phyloP scores from a whole-genome alignment of 2,113 vertebrate species.

The Fregata magnificens region DNA sequence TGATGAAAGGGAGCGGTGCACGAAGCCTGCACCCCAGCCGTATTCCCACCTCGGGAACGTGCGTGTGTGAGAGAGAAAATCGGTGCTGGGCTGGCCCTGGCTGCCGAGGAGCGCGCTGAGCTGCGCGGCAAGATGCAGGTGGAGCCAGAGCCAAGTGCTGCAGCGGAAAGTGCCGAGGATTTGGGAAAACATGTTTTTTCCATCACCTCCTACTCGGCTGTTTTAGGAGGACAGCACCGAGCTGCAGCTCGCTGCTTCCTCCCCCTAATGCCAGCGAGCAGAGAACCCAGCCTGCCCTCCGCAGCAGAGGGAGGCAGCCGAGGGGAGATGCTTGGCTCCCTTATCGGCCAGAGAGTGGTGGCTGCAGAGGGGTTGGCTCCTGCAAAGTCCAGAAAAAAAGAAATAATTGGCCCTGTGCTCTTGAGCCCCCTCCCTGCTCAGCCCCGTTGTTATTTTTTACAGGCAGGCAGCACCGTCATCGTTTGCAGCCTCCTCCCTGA shows the following conservation, averaged over 20 bases:
- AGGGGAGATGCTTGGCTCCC: background rate
- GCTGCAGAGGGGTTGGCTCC: background rate
- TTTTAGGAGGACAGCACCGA: background rate
- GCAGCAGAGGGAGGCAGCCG: background rate
- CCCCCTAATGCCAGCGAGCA: background rate
- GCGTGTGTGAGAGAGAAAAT: accelerated
- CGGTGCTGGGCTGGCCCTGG: accelerated
- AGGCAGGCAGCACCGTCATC: background rate
- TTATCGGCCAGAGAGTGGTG: accelerated
- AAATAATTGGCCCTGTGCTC: accelerated
- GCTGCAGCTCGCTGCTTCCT: background rate
- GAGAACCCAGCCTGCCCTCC: background rate
- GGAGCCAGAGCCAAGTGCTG: background rate
- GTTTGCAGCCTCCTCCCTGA: background rate
- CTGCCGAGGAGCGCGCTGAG: background rate
- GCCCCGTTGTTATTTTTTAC: accelerated
- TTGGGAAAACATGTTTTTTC: background rate
- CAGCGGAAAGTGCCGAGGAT: background rate
- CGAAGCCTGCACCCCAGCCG: accelerated
- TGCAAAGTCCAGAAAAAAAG: background rate
- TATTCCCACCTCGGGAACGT: accelerated
- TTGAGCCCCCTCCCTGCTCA: background rate
- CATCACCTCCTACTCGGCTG: background rate
- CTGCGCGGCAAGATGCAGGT: background rate
- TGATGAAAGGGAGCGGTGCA: accelerated